Evolutionary conservation across 2,888 invertebrate species (phyloP), one percentile per base, ranked within the genome.

Genomic region (Allacma fusca): DNA sequence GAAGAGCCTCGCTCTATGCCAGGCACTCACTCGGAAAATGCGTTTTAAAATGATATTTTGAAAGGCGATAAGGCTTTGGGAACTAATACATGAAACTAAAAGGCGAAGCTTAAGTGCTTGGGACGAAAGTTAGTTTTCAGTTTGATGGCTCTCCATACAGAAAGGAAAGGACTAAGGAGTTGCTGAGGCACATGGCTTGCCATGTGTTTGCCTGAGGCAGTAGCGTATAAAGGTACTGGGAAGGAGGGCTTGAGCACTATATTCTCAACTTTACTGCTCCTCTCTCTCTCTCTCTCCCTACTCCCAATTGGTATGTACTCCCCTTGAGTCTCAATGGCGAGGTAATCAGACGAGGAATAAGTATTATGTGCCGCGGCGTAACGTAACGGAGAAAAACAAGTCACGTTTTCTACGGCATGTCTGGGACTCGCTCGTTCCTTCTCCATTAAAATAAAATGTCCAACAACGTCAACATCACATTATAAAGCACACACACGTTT

Each of bases 381-480:
- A 23, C 40, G 70, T 44, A 44, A 64, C 57, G 69, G 62, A 69
- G 40, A 59, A 76, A 29, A 28, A 44, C 43, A 70, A 79, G 79
- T 79, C 79, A 79, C 79, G 79, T 79, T 79, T 79, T 76, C 28
- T 23, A 21, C 43, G 44, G 76, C 75, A 76, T 78, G 78, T 70
- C 44, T 78, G 65, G 50, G 24, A 29, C 40, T 69, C 59, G 28
- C 40, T 26, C 69, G 24, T 34, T 64, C 57, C 59, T 44, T 19
- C 62, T 69, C 21, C 59, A n/a, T 44, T 24, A 28, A 40, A 16
- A n/a, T 34, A 34, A 34, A 34, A 34, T 34, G 34, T 34, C 34
- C 34, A 34, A 34, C 34, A 34, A 34, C 34, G 34, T 34, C 34
- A 34, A 34, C 34, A 34, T 34, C 34, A 34, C 34, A 34, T 34